Evolutionary conservation across 2,888 invertebrate genomes (phyloP).

Genomic region (Polyommatus iphigenia): DNA sequence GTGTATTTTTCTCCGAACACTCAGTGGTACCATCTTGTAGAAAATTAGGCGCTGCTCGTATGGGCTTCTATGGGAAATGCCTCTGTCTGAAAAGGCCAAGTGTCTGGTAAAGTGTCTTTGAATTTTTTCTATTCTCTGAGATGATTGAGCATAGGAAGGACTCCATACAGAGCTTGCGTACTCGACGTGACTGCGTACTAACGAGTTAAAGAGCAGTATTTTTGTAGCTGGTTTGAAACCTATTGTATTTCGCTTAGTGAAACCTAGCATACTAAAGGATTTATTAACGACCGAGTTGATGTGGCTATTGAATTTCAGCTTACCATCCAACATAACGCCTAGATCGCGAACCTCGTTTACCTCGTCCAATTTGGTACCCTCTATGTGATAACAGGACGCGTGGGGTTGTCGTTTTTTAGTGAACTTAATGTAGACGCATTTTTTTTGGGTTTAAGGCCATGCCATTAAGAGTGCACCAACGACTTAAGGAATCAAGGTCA

Average conservation of each 20-base stretch:
- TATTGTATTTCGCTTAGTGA: not conserved
- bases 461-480: not conserved
- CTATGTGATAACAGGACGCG: constrained; percentile 13
- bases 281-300: not conserved
- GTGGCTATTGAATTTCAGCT: no score
- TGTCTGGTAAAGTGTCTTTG: no score
- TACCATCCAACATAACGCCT: no score
- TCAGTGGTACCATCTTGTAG: no score
- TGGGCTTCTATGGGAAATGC: no score
- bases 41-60: no score
- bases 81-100: no score
- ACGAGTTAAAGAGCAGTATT: not conserved
- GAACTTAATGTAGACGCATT: constrained; percentile 12
- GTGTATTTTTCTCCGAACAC: no score
- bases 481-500: no score
- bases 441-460: constrained; percentile 12
- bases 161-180: constrained; percentile 10
- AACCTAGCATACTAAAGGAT: not conserved
- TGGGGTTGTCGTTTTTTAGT: not conserved
- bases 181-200: constrained; percentile 9
- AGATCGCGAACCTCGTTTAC: not conserved
- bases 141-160: constrained; percentile 1
- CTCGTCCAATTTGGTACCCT: not conserved
- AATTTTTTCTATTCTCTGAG: no score
- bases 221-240: not conserved